Evolutionary conservation across 2,797 vertebrate species (phyloP), one percentile per base, ranked within the genome.

Genomic region (Parauchenoglanis punctatus): DNA sequence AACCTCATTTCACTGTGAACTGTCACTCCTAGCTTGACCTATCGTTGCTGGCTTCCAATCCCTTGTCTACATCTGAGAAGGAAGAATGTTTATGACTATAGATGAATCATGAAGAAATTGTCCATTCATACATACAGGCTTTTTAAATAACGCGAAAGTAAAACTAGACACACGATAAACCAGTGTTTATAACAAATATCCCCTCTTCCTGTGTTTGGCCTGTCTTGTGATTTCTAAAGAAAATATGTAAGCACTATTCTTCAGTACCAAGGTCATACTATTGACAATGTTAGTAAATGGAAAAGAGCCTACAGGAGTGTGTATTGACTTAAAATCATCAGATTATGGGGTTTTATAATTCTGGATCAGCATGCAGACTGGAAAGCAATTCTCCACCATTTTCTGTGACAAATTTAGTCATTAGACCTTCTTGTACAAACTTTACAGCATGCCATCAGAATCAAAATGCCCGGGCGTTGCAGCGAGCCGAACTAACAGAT

Each of bases 401-500:
- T 81, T 81, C 78, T 25, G 77, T 25, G 56, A 8, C 77, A 44
- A 59, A 81, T 78, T 72, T 76, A 86, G 40, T 86, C 85, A 88
- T 88, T 84, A 87, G 85, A 81, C 72, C 77, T 25, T 1, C 2
- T 67, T 76, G 65, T 61, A 77, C 75, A 59, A 87, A 81, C 81
- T 82, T 73, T 31, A 40, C 0, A 72, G 87, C 25, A 7, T 61
- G 63, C 68, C 86, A 28, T 56, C 63, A 31, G 46, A 82, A 86
- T 63, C 31, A 68, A 70, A 88, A 75, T 76, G 25, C 84, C 52
- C n/a, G 70, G 49, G 20, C 72, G 75, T 78, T 5, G 56, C 84
- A 82, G 28, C 31, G 17, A 75, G 73, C 63, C 81, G 49, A 83
- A 87, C 72, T 87, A 88, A 85, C 86, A 87, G 82, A 84, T 35